Base-by-base conservation (phyloP, 1,140 invertebrate species). In the Frieseomelitta varia region DNA sequence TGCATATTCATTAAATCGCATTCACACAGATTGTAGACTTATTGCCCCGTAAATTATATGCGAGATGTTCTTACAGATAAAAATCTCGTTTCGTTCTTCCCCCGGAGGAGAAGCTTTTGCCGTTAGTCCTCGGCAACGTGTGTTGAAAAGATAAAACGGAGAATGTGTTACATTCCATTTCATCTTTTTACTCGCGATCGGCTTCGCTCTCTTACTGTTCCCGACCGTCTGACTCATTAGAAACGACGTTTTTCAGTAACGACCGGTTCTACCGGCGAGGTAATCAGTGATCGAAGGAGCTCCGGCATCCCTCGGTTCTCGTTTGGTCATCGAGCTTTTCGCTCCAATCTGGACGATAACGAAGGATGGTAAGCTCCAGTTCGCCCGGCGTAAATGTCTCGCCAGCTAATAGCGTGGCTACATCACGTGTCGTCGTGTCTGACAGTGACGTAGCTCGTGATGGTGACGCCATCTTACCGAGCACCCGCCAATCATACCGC, bases 351-450 rank as follows among this genome's bases (percentile, higher is more conserved):
- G 85, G 76, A 56, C 77, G 83, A 85, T 61, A 81, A 85, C 85
- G 71, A 90, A 94, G 92, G 88, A 94, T 94, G 94, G 94, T 94
- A 88, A 94, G 93, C 91, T 93, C 93, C 85, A 91, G 91, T 73
- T 90, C 91, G 51, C 53, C 87, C 79, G 86, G 87, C 85, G 86
- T 83, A 39, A 87, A 87, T 79, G 87, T 87, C 85, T 86, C 87
- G 17, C 61, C 86, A 75, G 84, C 86, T 63, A 85, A 85, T 81
- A 73, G 65, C 82, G 71, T 81, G 61, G 81, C 81, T 79, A 85
- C 87, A 75, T 76, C 75, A 61, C 84, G 77, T 56, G 86, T 71
- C 82, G 75, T 69, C 85, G 81, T 80, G 71, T 80, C 79, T 80
- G 87, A 86, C 73, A 84, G 87, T 58, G 87, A 88, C 73, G 85